Base-by-base conservation (phyloP, 2,797 vertebrate species). In the Artibeus lituratus region DNA sequence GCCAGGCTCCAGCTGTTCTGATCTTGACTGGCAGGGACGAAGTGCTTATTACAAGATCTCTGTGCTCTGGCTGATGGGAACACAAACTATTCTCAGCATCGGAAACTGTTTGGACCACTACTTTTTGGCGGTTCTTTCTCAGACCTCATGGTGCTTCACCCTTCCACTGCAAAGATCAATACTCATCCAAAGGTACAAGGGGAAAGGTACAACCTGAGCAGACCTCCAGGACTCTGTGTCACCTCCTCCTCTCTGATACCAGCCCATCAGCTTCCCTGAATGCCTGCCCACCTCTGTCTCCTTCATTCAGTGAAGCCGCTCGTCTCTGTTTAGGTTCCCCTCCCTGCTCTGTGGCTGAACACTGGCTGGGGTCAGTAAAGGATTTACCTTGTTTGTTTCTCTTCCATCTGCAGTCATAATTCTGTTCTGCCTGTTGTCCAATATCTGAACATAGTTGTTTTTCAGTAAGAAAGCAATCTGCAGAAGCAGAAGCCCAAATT, bases 401-500 rank as follows among this genome's bases (percentile, higher is more conserved):
- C 72, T 82, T 73, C 49, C 84, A 29, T 91, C 42, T 19, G 35
- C 15, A 19, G 51, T 53, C 24, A 85, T 5, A 53, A 42, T 69
- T 69, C 24, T 80, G 19, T 19, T 78, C 47, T 59, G 49, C 49
- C 42, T 91, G 1, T 67, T 91, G 42, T n/a, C 70, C 12, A 57
- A 59, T 18, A 37, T 92, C 10, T 80, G 22, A 90, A 85, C 81
- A 69, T 39, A 69, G 47, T 32, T 78, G 35, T 51, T 53, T 53
- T 87, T 26, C 35, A 70, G 18, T 3, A 7, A 37, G 12, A 72
- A 19, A 1, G 4, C 4, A 44, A 74, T 65, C 59, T 85, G 7
- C 57, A 76, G 22, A 94, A 90, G 81, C n/a, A 19, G n/a, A 92
- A 94, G 11, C 85, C 16, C 87, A 97, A 76, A 91, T 55, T 76